Conservation (phyloP, 2,888 invertebrate genomes). For the Norana najaformis region DNA sequence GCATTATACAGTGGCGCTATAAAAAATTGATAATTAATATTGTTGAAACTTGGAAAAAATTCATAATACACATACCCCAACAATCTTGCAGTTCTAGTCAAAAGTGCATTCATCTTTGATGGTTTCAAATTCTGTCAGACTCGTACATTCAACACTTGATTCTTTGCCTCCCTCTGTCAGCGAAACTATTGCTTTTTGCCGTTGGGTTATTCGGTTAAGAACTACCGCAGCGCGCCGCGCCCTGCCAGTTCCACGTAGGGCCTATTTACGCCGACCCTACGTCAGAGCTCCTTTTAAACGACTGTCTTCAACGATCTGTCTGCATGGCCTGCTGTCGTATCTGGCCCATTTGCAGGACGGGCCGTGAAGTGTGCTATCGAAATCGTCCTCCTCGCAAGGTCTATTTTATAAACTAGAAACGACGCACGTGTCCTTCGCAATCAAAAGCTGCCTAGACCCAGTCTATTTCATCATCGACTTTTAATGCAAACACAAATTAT, state of each 20-base stretch:
- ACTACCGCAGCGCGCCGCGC: neutral
- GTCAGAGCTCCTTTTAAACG: neutral
- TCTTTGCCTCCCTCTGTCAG: neutral
- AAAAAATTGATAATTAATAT: no score
- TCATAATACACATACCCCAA: neutral
- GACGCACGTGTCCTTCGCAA: neutral
- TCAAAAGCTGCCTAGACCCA: neutral
- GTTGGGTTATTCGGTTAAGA: neutral
- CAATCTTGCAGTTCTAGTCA: slow-evolving; percentile 13
- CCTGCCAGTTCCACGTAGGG: neutral
- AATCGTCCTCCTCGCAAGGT: neutral
- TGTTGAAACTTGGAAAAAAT: no score
- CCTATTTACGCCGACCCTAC: neutral
- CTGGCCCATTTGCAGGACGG: neutral
- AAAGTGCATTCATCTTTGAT: neutral
- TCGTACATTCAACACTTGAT: neutral
- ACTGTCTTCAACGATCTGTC: neutral
- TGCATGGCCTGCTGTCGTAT: neutral
- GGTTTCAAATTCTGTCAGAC: neutral
- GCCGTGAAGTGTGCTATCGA: neutral
- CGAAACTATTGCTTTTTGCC: neutral
- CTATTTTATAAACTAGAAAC: neutral
- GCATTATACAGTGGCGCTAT: no score
- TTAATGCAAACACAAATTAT: neutral
- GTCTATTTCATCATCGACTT: neutral